Evolutionary conservation across 2,797 vertebrate genomes (phyloP), one percentile per base, ranked within the genome.

Genomic region (Neopelma chrysocephalum): DNA sequence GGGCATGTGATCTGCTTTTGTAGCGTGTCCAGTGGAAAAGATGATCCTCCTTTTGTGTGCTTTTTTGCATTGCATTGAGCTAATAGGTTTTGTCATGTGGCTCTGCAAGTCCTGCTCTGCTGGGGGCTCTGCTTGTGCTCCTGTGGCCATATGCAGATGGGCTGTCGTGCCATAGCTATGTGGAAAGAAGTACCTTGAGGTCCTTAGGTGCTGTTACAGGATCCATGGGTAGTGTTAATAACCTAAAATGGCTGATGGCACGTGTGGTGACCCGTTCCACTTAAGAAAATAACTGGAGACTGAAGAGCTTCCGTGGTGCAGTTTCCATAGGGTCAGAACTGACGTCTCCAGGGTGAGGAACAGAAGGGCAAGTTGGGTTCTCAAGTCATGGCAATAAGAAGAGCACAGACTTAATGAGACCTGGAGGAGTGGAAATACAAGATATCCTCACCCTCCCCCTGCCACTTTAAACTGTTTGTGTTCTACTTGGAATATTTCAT

Each of bases 151-250:
- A 5, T 38, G 66, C 57, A 69, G 34, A 60, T 51, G 69, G 62
- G 17, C 12, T 84, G 23, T 48, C 36, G 9, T 58, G 75, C 58
- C 15, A 5, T 18, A 43, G 64, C 45, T 83, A 0, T 16, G 13
- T 56, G 72, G 31, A 65, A 68, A 27, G 68, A 71, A 75, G 32
- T 4, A 65, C 50, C 29, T 56, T 53, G 66, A 47, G 20, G 29
- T 73, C 79, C 54, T 51, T 57, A 53, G 58, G 50, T 84, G 38
- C 56, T 43, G 29, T 65, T 84, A 25, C 11, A 26, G 60, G 34
- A 27, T 70, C 62, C 0, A 0, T 34, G 56, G 43, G 6, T 53
- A 20, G 36, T 42, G 42, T 31, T 40, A 0, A 0, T 47, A 34
- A 66, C 34, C 31, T 45, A 2, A 64, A 87, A 40, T 40, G 36